A percentile compares a stretch with the other conserved stretches of the same genome.
Conservation (phyloP, 2,797 vertebrate genomes). For the Crenichthys baileyi region DNA sequence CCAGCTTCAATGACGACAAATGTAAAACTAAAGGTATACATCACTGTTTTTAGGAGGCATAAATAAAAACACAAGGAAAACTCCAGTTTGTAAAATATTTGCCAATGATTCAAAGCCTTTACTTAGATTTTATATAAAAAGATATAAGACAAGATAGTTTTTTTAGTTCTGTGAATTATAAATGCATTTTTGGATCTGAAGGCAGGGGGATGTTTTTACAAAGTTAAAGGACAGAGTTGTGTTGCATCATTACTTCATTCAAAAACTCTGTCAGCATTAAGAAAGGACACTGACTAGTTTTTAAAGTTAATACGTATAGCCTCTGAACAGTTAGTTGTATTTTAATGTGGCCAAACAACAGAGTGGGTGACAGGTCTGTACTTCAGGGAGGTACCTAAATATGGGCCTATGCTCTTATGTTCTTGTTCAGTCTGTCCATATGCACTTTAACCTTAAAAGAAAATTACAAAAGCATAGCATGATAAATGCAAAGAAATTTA, state of each 20-base stretch:
- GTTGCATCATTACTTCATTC: neutral
- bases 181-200: too few species aligned
- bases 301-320: neutral
- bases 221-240: neutral
- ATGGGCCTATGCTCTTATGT: neutral
- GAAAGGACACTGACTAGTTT: neutral
- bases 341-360: neutral
- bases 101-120: too few species aligned
- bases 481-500: neutral
- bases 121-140: too few species aligned
- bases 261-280: neutral
- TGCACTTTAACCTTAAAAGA: neutral
- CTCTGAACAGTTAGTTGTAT: neutral
- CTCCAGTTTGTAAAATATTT: too few species aligned
- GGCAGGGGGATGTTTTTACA: too few species aligned
- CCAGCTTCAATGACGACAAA: too few species aligned
- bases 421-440: neutral
- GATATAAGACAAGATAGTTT: too few species aligned
- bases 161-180: too few species aligned
- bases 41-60: too few species aligned
- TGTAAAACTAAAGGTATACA: too few species aligned
- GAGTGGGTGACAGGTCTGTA: neutral
- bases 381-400: neutral
- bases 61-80: too few species aligned
- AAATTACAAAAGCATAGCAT: neutral